phyloP scores from a whole-genome alignment of 92 coral and sea anemone genomes.

The Blastomussa wellsi region DNA sequence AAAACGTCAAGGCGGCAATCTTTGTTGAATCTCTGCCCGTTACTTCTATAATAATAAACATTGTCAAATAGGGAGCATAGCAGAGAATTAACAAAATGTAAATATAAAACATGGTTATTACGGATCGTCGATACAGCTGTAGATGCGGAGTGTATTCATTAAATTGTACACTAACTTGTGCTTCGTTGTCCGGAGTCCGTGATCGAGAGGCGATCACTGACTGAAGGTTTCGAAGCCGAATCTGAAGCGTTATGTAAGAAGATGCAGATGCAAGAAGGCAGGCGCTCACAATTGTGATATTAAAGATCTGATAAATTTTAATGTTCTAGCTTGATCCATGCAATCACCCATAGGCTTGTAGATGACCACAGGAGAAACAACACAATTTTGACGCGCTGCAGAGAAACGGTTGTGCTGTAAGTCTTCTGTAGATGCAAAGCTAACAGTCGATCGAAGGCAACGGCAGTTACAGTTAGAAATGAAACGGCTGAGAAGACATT shows the following conservation, averaged over 20 bases:
- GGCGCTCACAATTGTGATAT: neutral
- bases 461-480: constrained; percentile 36
- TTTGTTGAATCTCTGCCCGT: constrained; percentile 16
- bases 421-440: constrained; percentile 15
- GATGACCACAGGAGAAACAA: constrained; percentile 15
- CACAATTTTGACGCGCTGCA: neutral
- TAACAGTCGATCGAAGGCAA: constrained; percentile 16
- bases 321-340: constrained; percentile 36
- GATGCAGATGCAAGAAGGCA: constrained; percentile 22
- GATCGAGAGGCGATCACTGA: constrained; percentile 1
- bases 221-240: constrained; percentile 20
- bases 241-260: constrained; percentile 39
- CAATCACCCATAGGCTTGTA: constrained; percentile 25
- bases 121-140: constrained; percentile 28
- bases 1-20: constrained; percentile 19
- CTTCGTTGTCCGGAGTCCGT: neutral
- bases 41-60: constrained; percentile 31
- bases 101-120: constrained; percentile 37
- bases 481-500: constrained; percentile 42
- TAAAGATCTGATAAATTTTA: constrained; percentile 32
- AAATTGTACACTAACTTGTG: neutral
- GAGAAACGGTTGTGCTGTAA: neutral
- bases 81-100: constrained; percentile 34
- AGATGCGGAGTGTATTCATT: constrained; percentile 25
- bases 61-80: constrained; percentile 17